These are phyloP conservation scores for Cheilosia vernalis DNA, from an alignment of 2,888 invertebrate genomes.

Conservation along the genomic window DNA sequence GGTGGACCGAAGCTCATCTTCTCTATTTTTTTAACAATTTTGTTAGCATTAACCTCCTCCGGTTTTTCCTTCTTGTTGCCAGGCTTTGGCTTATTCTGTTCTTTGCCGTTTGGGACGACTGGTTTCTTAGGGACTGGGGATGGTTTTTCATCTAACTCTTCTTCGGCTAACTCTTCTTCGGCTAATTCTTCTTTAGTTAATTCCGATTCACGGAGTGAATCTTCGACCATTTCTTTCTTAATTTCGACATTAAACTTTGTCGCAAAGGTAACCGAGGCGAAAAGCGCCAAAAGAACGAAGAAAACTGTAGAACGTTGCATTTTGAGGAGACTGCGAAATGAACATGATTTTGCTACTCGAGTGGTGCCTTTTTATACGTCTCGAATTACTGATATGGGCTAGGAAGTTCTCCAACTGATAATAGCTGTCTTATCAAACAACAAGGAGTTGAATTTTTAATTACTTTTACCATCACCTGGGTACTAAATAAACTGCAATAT, in stretches of 20 bases:
- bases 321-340: conserved; percentile 23
- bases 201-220: neutral
- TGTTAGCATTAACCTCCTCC: neutral
- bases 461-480: conserved; percentile 13
- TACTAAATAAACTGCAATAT: conserved; percentile 36
- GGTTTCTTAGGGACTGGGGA: conserved; percentile 20
- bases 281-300: conserved; percentile 30
- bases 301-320: conserved; percentile 42
- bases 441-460: conserved; percentile 51
- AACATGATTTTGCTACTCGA: neutral
- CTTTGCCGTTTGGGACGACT: neutral
- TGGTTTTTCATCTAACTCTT: neutral
- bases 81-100: neutral
- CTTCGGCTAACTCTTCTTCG: neutral
- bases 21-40: neutral
- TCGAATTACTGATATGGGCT: conserved; percentile 5
- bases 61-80: neutral
- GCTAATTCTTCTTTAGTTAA: neutral
- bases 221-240: neutral
- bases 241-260: neutral
- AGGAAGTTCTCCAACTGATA: conserved; percentile 14
- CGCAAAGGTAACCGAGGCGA: conserved; percentile 27
- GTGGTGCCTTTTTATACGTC: conserved; percentile 36
- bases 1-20: conserved; percentile 13
- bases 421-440: conserved; percentile 38